Evolutionary conservation across 2,113 vertebrate genomes (phyloP).

Genomic region (Microtus ochrogaster): DNA sequence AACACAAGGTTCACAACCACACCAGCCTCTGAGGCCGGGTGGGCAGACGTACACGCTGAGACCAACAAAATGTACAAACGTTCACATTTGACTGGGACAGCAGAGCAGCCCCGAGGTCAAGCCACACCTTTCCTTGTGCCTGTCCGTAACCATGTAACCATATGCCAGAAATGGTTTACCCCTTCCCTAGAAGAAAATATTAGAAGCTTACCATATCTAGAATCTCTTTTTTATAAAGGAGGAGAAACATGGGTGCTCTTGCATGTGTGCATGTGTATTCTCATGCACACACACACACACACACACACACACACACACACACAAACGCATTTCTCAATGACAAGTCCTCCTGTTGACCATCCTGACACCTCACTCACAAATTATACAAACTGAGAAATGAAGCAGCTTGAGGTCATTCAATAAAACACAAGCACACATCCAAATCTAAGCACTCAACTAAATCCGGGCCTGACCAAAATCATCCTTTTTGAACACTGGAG

Average conservation of each 20-base stretch:
- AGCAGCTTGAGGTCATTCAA: constrained; percentile 42
- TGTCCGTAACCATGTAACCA: neutral
- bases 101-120: neutral
- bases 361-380: neutral
- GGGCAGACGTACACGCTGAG: neutral
- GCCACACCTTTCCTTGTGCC: neutral
- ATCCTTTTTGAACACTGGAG: constrained; percentile 50
- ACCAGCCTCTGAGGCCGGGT: neutral
- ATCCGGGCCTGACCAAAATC: constrained; percentile 41
- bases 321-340: neutral
- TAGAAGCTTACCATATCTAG: neutral
- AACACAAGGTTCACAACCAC: neutral
- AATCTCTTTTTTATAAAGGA: neutral
- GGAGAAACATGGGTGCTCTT: accelerated
- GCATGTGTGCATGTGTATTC: too few relatives aligned
- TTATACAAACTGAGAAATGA: neutral
- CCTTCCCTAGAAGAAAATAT: neutral
- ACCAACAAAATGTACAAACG: neutral
- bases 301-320: too few relatives aligned
- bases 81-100: neutral
- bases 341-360: neutral
- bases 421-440: constrained; percentile 53
- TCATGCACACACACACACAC: too few relatives aligned
- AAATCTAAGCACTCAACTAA: constrained; percentile 61
- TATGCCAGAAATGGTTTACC: neutral